Conservation (phyloP, 2,888 invertebrate species). For the Athripsodes cinereus region DNA sequence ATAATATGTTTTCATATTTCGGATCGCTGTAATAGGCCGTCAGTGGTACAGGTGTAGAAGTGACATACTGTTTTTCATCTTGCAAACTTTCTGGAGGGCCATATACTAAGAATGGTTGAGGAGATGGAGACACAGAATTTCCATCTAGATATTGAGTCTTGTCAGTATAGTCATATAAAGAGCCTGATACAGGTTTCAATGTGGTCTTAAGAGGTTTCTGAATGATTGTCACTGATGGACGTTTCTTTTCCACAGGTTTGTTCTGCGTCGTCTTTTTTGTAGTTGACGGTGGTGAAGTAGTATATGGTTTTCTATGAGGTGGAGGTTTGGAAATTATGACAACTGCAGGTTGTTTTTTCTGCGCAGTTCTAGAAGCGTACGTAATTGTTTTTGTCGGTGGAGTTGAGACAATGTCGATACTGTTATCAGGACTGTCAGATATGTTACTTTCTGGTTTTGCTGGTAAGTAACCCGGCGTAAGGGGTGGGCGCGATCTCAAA, state of each 20-base stretch:
- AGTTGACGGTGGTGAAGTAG: conserved; percentile 39
- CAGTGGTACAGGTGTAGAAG: conserved; percentile 57
- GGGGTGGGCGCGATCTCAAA: conserved; percentile 33
- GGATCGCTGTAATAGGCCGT: conserved; percentile 55
- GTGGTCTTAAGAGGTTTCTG: conserved; percentile 47
- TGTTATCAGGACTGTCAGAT: conserved; percentile 22
- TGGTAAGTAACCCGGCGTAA: conserved; percentile 14
- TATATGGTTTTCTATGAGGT: conserved; percentile 34
- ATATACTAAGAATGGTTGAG: conserved; percentile 49
- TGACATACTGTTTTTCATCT: conserved; percentile 37
- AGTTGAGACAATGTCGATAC: conserved; percentile 18
- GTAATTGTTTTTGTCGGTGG: conserved; percentile 22
- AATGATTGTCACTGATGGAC: conserved; percentile 39
- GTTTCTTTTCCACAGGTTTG: conserved; percentile 39
- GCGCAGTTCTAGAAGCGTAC: conserved; percentile 15
- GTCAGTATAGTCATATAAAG: conserved; percentile 46
- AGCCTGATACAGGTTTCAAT: conserved; percentile 43
- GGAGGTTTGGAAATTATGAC: conserved; percentile 21
- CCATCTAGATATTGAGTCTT: conserved; percentile 38
- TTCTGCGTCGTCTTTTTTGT: conserved; percentile 43
- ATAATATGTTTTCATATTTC: conserved; percentile 48
- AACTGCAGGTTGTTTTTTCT: conserved; percentile 17
- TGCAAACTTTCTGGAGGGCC: conserved; percentile 44
- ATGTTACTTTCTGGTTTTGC: conserved; percentile 13
- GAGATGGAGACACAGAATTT: conserved; percentile 41